Base-by-base conservation (phyloP, 1,140 invertebrate genomes). In the Lerema accius region DNA sequence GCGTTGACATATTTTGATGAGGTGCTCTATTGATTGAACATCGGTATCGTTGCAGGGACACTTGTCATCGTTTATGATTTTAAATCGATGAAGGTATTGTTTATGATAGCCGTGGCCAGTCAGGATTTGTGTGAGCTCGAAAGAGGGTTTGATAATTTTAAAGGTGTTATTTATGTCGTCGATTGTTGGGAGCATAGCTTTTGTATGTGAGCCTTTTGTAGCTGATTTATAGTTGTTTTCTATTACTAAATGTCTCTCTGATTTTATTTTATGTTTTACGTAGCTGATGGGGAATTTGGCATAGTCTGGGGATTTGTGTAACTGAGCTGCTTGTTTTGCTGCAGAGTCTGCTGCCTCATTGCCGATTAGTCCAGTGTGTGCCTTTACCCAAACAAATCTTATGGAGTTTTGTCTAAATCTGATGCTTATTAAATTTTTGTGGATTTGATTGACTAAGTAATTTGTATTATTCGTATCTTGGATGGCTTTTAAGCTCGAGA, bases 331-430 rank as follows among this genome's bases (percentile, higher is more conserved):
- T 4, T 4, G 6, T 7, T 59, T 63, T 0, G 60, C 66, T 0
- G 51, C 66, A 0, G 13, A 3, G 14, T 63, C 61, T 0, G 61
- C 61, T 0, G 10, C 32, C 17, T 63, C 55, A 9, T 68, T 68
- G 0, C 59, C 65, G 1, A 7, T 4, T 0, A 67, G 39, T 0
- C 65, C 65, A 1, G n/a, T 28, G 19, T 67, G 65, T 3, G 46
- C 32, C 49, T 48, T 55, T 1, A 61, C 50, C 56, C 58, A 67
- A 9, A 48, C 35, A 4, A 61, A 46, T 13, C 2, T 23, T 42
- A 3, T 10, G 3, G 48, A 13, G 4, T 43, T 15, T 23, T 53
- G 13, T 23, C 11, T 35, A n/a, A 5, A 9, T 4, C n/a, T 32
- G 4, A 7, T 7, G 1, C 6, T 4, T 9, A 32, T 32, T 4